Base-by-base conservation (phyloP, 92 coral and sea anemone species). In the Micromussa lordhowensis region DNA sequence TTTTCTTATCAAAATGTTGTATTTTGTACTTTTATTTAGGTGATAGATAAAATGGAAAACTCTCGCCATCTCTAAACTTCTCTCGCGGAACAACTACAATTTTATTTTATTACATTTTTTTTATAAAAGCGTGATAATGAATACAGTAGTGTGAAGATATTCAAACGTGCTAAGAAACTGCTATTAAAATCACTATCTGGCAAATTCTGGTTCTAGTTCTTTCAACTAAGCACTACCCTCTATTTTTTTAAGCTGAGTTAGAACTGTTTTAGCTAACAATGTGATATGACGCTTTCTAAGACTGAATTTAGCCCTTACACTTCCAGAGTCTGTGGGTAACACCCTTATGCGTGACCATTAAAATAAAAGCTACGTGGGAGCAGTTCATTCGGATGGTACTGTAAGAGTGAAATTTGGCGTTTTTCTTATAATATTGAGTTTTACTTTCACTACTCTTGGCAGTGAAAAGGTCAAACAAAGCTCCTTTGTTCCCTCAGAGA, bases 391-490 rank as follows among this genome's bases (percentile, higher is more conserved):
- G 34, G 17, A 8, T 73, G 78, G 78, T 36, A 72, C 26, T 73
- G 19, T 19, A 1, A 17, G 51, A 5, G 40, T 5, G 12, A 17
- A 32, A 34, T 73, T 73, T 17, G n/a, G 15, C 36, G 9, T 24
- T 19, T 32, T 73, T 34, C 40, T 30, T 22, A 19, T 6, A 34
- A 73, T 7, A 19, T 36, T 73, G 53, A 24, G 49, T 32, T 18
- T 73, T 21, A 15, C 22, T 38, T 13, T 2, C 28, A 15, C 14
- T n/a, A 68, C 49, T 28, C 71, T 10, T 17, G 53, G 28, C 78
- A 34, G 78, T 73, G 29, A 35, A 36, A 73, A 26, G 78, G 78
- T 73, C 16, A 36, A 73, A 73, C 78, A 73, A 73, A 35, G 24
- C 44, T 19, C 78, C 49, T 71, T 71, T 71, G 77, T 71, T 71